Evolutionary conservation across 2,797 vertebrate genomes (phyloP), one percentile per base, ranked within the genome.

Genomic region (Rousettus madagascariensis): DNA sequence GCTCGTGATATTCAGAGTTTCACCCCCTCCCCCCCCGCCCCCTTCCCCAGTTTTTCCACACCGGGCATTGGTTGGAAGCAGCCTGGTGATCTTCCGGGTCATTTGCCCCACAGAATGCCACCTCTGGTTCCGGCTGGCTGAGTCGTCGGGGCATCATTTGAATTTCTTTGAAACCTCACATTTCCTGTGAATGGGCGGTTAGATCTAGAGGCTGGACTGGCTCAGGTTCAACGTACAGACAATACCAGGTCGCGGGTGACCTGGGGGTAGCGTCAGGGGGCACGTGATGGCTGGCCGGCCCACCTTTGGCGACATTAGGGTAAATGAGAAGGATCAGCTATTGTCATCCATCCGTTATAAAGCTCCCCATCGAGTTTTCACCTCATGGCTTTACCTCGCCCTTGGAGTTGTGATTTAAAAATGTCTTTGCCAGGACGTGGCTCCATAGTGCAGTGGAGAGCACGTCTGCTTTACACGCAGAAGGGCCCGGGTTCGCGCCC

Each of bases 171-270:
- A 11, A 16, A 33, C 38, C 3, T 30, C 20, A 0, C 16, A 1
- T n/a, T 28, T 69, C 38, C 79, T 26, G 24, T 63, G 78, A 6
- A 10, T 8, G 5, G 46, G 24, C 6, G 16, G n/a, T 59, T 43
- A 57, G 11, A n/a, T 38, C n/a, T 12, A 30, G 43, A 83, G 3
- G 17, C 26, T 30, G 1, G 0, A 0, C 1, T 6, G 7, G 30
- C 30, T 82, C 41, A 49, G 53, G 33, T 46, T 80, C 46, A 24
- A 0, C 30, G 13, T 65, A 12, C 1, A 2, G 66, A 38, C 26
- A 24, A 33, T 0, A 16, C 10, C 3, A 8, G 0, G 1, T 30
- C n/a, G 20, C 65, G 6, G 55, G 28, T 0, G 55, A 20, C 0
- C 33, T 33, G 33, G 20, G 10, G 57, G 8, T 0, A n/a, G 4